These are phyloP conservation scores for Orchesellides sinensis DNA, from an alignment of 2,888 invertebrate species.

Conservation along the genomic window DNA sequence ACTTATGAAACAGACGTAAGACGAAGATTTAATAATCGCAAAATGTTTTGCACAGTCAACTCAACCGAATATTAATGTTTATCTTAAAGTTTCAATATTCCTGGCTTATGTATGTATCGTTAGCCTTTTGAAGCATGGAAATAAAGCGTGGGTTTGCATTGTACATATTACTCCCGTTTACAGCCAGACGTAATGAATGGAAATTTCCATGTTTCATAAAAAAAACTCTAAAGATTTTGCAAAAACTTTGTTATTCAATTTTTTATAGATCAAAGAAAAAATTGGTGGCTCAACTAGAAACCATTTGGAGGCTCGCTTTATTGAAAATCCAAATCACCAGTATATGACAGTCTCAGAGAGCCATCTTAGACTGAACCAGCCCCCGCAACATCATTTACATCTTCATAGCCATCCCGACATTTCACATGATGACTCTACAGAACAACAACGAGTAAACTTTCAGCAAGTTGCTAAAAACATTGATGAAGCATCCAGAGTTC, in stretches of 20 bases:
- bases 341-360: conserved; percentile 59
- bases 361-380: conserved; percentile 32
- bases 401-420: conserved; percentile 1
- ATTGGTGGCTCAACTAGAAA: conserved; percentile 68
- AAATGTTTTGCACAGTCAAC: no score
- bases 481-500: conserved; percentile 77
- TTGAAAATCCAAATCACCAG: conserved; percentile 67
- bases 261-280: conserved; percentile 63
- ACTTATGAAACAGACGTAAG: no score
- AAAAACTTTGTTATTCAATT: conserved; percentile 1
- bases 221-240: no score
- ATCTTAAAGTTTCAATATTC: no score
- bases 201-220: no score
- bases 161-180: no score
- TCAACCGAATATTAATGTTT: no score
- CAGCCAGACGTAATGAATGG: no score
- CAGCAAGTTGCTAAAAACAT: conserved; percentile 76
- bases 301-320: conserved; percentile 64
- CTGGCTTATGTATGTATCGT: no score
- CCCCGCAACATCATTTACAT: conserved; percentile 15
- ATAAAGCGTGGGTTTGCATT: no score
- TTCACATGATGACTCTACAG: conserved; percentile 5
- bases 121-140: no score
- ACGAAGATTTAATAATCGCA: no score
- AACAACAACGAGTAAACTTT: conserved; percentile 31